A percentile compares a stretch with the other conserved stretches of the same genome.
These are phyloP conservation scores for Arctopsyche grandis DNA, from an alignment of 1,140 invertebrate species.

Conservation along the genomic window DNA sequence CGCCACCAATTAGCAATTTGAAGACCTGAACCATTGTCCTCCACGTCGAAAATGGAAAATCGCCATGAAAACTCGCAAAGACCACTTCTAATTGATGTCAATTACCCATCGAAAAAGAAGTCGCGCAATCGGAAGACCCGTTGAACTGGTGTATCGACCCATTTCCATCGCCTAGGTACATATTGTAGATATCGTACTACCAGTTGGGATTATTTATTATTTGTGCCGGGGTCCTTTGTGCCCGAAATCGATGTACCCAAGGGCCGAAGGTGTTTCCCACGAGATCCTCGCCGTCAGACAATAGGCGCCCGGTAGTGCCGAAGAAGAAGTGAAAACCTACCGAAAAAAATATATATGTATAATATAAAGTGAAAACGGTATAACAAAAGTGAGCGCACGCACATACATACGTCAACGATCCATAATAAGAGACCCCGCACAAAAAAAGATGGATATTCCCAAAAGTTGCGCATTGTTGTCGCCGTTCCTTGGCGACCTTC, in stretches of 20 bases:
- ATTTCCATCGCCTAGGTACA: neutral
- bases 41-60: no score
- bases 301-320: conserved; percentile 12
- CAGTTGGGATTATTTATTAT: conserved; percentile 4
- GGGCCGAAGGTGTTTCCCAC: neutral
- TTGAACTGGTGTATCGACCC: neutral
- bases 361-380: neutral
- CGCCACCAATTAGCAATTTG: no score
- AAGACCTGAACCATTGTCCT: no score
- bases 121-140: no score
- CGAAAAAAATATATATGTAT: neutral
- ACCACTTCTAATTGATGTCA: no score
- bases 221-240: neutral
- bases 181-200: neutral
- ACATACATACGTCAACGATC: neutral
- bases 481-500: no score
- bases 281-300: conserved; percentile 14
- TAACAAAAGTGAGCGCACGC: neutral
- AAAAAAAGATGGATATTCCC: neutral
- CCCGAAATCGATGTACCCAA: neutral
- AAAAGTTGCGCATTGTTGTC: no score
- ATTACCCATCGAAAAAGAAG: no score
- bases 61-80: no score
- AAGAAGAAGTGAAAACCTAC: neutral
- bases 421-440: neutral